Evolutionary conservation across 2,113 vertebrate genomes (phyloP).

Genomic region (Pachyramphus minor): DNA sequence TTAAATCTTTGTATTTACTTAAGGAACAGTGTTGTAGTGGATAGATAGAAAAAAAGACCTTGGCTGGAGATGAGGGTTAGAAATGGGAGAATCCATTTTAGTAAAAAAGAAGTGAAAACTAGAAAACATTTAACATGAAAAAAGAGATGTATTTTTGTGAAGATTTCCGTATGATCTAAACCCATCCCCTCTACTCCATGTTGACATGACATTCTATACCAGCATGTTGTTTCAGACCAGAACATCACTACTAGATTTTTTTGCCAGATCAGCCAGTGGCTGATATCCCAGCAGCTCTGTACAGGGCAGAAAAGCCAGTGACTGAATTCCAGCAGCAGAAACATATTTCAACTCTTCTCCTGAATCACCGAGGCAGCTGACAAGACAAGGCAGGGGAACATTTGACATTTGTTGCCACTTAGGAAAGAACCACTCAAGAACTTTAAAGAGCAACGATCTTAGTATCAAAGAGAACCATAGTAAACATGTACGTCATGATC

Average conservation of each 20-base stretch:
- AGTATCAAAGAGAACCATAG: neutral
- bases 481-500: neutral
- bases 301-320: neutral
- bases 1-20: neutral
- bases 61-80: neutral
- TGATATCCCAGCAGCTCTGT: neutral
- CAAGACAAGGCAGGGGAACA: neutral
- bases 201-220: neutral
- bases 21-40: neutral
- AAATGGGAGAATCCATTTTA: neutral
- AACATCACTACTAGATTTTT: neutral
- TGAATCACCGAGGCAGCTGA: neutral
- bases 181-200: neutral
- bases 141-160: neutral
- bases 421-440: neutral
- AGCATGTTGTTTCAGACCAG: neutral
- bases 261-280: neutral
- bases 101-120: neutral
- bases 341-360: neutral
- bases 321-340: neutral
- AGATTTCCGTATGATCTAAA: neutral
- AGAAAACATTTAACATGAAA: neutral
- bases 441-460: neutral
- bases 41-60: neutral
- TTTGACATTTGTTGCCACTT: neutral